Evolutionary conservation across 2,113 vertebrate species (phyloP).

Genomic region (Rhabdomys dilectus): DNA sequence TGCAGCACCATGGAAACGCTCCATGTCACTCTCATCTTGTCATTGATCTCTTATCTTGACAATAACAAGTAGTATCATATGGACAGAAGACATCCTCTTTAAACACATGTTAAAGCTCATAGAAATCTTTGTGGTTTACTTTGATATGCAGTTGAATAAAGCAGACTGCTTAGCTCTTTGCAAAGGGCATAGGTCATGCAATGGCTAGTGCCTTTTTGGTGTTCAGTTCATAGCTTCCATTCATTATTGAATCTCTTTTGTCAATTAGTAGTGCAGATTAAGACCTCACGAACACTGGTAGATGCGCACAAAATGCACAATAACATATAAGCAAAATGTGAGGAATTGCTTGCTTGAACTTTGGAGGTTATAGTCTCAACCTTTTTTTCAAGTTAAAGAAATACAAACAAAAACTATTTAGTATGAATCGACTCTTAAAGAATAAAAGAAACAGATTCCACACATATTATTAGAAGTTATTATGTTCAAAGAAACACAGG

Average conservation of each 20-base stretch:
- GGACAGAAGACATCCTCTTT: background rate
- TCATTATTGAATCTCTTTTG: background rate
- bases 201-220: background rate
- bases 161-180: background rate
- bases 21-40: no score
- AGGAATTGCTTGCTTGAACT: background rate
- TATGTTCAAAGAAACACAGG: background rate
- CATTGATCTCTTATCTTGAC: background rate
- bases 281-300: background rate
- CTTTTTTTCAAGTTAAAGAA: background rate
- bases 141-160: background rate
- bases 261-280: background rate
- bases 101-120: background rate
- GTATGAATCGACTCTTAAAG: background rate
- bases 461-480: no score
- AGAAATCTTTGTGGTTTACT: background rate
- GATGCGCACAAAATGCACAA: background rate
- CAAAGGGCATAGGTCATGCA: background rate
- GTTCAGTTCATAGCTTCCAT: background rate
- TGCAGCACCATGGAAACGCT: background rate
- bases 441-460: background rate
- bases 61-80: background rate
- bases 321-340: background rate
- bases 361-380: background rate
- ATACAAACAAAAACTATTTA: background rate